A percentile compares a stretch with the other conserved stretches of the same genome.
Conservation (phyloP, 2,113 vertebrate genomes). For the Danio rerio region DNA sequence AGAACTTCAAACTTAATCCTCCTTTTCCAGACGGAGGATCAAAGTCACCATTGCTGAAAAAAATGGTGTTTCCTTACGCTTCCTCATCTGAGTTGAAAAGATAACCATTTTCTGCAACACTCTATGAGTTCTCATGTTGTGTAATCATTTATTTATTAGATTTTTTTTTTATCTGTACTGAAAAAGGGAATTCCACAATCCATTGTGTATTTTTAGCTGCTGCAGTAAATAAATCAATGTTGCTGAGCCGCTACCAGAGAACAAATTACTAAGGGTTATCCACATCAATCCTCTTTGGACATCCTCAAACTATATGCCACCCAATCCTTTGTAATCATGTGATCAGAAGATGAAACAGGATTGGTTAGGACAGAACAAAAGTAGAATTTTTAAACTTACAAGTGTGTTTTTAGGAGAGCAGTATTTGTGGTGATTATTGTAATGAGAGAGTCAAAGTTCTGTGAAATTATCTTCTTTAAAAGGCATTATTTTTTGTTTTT, state of each 20-base stretch:
- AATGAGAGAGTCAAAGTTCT: too few species aligned
- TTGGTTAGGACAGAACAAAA: background rate
- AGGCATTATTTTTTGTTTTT: background rate
- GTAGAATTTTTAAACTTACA: background rate
- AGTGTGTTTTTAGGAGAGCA: too few species aligned
- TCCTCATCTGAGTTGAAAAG: slow-evolving; percentile 13
- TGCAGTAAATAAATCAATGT: slow-evolving; percentile 18
- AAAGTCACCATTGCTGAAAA: background rate
- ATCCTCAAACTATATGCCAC: background rate
- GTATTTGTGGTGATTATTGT: too few species aligned
- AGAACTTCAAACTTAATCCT: slow-evolving; percentile 30
- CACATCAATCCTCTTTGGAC: slow-evolving; percentile 7
- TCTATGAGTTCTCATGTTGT: background rate
- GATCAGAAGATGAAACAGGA: background rate
- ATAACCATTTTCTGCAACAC: background rate
- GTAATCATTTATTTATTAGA: background rate
- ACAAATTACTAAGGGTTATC: slow-evolving; percentile 14
- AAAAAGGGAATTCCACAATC: background rate
- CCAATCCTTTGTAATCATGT: background rate
- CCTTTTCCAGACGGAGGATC: background rate
- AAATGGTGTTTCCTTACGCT: background rate
- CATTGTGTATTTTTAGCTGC: background rate
- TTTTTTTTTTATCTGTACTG: background rate
- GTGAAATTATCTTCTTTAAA: too few species aligned
- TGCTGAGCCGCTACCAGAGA: slow-evolving; percentile 8